Conservation (phyloP, 2,888 invertebrate genomes). For the Dryococelus australis region DNA sequence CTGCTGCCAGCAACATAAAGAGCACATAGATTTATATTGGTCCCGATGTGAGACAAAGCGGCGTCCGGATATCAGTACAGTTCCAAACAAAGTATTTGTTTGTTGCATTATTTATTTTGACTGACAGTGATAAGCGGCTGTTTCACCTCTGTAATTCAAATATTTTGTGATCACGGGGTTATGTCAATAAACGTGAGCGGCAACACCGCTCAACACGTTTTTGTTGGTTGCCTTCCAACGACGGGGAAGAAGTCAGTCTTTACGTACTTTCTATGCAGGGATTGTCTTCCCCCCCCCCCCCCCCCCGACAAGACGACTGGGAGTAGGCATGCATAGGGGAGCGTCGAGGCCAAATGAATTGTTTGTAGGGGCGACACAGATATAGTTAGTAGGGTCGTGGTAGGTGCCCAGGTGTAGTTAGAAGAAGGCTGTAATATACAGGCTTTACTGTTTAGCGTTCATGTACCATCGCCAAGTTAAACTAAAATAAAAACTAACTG, state of each 20-base stretch:
- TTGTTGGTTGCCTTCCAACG: conserved; percentile 40
- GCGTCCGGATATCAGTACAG: too few species aligned
- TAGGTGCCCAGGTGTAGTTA: neutral
- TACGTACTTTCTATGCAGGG: conserved; percentile 19
- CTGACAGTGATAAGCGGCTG: too few species aligned
- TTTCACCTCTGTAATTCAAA: too few species aligned
- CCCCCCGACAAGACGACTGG: conserved; percentile 19
- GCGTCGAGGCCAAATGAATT: neutral
- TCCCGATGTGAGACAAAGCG: too few species aligned
- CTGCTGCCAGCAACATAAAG: too few species aligned
- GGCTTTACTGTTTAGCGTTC: too few species aligned
- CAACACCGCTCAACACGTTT: conserved; percentile 36
- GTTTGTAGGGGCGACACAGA: neutral
- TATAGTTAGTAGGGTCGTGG: neutral
- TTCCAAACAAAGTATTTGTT: too few species aligned
- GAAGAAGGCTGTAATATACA: too few species aligned
- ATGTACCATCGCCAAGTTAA: too few species aligned
- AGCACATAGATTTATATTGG: too few species aligned
- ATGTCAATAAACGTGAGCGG: neutral
- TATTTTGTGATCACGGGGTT: neutral
- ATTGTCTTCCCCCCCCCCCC: neutral
- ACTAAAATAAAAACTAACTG: too few species aligned
- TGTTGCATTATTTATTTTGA: too few species aligned
- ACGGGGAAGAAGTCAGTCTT: conserved; percentile 29
- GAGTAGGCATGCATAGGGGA: neutral